Base-by-base conservation (phyloP, 1,140 invertebrate species). In the Drosophila yakuba region DNA sequence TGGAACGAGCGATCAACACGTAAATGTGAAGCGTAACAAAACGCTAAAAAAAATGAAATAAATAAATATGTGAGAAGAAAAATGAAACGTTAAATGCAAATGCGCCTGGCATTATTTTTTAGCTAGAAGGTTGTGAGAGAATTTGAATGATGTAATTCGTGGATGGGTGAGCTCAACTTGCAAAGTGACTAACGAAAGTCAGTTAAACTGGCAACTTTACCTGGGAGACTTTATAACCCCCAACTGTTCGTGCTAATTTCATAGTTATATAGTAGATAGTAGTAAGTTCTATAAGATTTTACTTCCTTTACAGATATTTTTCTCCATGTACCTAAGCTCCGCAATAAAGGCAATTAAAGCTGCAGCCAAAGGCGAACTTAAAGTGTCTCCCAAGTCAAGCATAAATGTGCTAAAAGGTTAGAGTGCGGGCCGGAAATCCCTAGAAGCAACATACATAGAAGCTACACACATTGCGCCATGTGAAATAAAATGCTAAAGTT, bases 401-500 rank as follows among this genome's bases (percentile, higher is more conserved):
- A 44, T 35, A 66, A 83, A 62, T 78, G 80, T 78, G 75, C 63
- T 71, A 83, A 82, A 62, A 84, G 69, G 61, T 62, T 57, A 35
- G 47, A 41, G 51, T 51, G 62, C 73, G 67, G 59, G 20, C 45
- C 12, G 36, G n/a, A 11, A 41, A 41, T 62, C 52, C 17, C 54
- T 23, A 14, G 12, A 15, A 23, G 10, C 10, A 50, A 12, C 39
- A 45, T 58, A 28, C 6, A 36, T 14, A 28, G 25, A 20, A 20
- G 17, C 74, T 52, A 57, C 32, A 78, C 57, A 56, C 57, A 63
- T 51, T 75, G 67, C 59, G 67, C 47, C 55, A 61, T 84, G 62
- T 63, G 76, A 82, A 88, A 88, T 89, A 89, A 88, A 88, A 88
- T 88, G 80, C 84, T 88, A 71, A 88, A 88, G 83, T 88, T 88